These are phyloP conservation scores for Agonopterix alstromeriana DNA, from an alignment of 2,888 invertebrate species.

Conservation along the genomic window DNA sequence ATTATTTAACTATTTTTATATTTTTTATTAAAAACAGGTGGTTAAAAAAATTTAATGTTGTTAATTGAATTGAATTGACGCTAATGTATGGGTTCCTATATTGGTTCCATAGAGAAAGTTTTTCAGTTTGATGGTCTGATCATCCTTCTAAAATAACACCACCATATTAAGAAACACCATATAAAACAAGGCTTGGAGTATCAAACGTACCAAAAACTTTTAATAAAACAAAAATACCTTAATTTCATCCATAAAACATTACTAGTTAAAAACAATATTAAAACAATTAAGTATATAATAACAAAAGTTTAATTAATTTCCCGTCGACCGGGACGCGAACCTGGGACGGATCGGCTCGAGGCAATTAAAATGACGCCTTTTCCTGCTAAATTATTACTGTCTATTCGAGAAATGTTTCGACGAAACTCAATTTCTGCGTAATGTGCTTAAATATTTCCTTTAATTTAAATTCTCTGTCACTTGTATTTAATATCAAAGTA, in stretches of 20 bases:
- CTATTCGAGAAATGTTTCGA: neutral
- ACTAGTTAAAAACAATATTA: slow-evolving; percentile 8
- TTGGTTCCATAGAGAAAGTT: too few species aligned
- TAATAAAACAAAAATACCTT: neutral
- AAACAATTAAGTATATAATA: slow-evolving; percentile 11
- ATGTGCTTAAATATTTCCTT: neutral
- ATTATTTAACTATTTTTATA: too few species aligned
- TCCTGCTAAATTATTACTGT: slow-evolving; percentile 6
- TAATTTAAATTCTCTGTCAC: neutral
- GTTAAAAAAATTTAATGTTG: too few species aligned
- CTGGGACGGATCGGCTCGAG: slow-evolving; percentile 7
- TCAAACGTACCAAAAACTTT: too few species aligned
- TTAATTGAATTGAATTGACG: too few species aligned
- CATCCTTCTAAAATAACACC: too few species aligned
- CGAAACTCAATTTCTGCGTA: neutral
- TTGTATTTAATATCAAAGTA: too few species aligned
- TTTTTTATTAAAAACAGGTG: too few species aligned
- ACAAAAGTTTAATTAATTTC: slow-evolving; percentile 14
- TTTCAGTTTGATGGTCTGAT: too few species aligned
- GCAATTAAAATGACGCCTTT: slow-evolving; percentile 8
- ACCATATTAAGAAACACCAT: too few species aligned
- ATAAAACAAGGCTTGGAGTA: too few species aligned
- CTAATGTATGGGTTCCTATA: too few species aligned
- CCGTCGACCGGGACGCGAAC: slow-evolving; percentile 2
- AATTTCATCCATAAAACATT: slow-evolving; percentile 8